A percentile compares a stretch with the other conserved stretches of the same genome.
Conservation (phyloP, 2,113 vertebrate genomes). For the Dasyornis broadbenti region DNA sequence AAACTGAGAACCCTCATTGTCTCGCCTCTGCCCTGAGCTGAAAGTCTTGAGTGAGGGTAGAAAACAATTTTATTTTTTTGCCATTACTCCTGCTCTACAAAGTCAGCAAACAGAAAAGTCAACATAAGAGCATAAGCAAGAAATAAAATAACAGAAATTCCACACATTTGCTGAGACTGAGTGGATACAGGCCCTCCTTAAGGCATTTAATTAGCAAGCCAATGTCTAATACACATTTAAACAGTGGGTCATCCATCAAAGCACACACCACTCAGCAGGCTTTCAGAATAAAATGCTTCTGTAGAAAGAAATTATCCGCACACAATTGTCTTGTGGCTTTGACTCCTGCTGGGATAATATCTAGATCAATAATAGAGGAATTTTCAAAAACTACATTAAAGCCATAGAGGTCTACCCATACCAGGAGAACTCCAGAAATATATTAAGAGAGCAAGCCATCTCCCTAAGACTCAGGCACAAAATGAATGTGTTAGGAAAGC, state of each 20-base stretch:
- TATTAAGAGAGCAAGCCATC: conserved; percentile 66
- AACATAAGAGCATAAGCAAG: background rate
- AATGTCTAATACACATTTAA: conserved; percentile 63
- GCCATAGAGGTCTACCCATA: conserved; percentile 62
- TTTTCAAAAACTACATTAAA: conserved; percentile 73
- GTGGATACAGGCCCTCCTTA: conserved; percentile 39
- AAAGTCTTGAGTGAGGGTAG: background rate
- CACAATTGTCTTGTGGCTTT: conserved; percentile 69
- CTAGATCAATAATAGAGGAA: conserved; percentile 72
- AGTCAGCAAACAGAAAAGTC: background rate
- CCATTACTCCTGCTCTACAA: background rate
- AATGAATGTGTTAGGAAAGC: conserved; percentile 40
- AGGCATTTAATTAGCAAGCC: conserved; percentile 71
- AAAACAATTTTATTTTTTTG: background rate
- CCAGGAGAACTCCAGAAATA: conserved; percentile 59
- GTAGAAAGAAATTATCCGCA: conserved; percentile 73
- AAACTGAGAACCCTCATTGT: background rate
- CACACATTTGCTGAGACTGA: conserved; percentile 7
- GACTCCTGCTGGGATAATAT: conserved; percentile 74
- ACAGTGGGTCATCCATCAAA: conserved; percentile 70
- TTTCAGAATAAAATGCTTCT: conserved; percentile 68
- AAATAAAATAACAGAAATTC: conserved; percentile 42
- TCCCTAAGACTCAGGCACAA: conserved; percentile 47
- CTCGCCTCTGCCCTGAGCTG: background rate
- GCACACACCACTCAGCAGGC: conserved; percentile 62